Conservation (phyloP, 2,888 invertebrate species). For the Reticulitermes lucifugus region DNA sequence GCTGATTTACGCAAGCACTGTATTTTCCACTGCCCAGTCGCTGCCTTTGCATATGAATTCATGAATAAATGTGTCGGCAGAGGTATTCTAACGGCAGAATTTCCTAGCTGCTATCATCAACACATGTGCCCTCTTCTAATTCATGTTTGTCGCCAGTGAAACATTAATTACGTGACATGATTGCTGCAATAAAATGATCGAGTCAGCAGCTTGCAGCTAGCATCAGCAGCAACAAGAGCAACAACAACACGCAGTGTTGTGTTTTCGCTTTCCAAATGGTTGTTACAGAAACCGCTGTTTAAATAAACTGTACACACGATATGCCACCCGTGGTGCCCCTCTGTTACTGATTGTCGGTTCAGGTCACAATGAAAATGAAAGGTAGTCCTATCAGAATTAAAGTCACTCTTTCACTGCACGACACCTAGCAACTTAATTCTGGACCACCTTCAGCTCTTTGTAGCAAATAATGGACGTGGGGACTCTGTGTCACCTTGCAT, state of each 20-base stretch:
- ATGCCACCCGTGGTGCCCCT: background rate
- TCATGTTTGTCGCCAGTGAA: background rate
- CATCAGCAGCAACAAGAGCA: background rate
- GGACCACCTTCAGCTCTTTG: background rate
- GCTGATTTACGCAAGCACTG: too few relatives aligned
- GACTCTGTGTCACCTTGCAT: background rate
- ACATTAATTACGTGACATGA: constrained; percentile 19
- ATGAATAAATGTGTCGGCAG: background rate
- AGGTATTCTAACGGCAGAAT: background rate
- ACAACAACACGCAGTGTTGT: background rate
- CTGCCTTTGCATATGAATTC: background rate
- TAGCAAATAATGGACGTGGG: background rate
- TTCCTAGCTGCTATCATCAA: background rate
- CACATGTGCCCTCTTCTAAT: background rate
- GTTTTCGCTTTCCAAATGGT: background rate
- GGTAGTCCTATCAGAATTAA: background rate
- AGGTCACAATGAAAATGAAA: background rate
- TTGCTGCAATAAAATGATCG: background rate
- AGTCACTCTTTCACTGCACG: background rate
- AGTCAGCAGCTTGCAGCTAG: background rate
- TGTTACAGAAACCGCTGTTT: constrained; percentile 1
- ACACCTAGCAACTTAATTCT: background rate
- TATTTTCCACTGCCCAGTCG: too few relatives aligned
- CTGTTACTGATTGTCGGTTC: background rate
- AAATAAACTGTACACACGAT: background rate